Evolutionary conservation across 2,888 invertebrate species (phyloP), one percentile per base, ranked within the genome.

Genomic region (Ditylenchus weischeri): DNA sequence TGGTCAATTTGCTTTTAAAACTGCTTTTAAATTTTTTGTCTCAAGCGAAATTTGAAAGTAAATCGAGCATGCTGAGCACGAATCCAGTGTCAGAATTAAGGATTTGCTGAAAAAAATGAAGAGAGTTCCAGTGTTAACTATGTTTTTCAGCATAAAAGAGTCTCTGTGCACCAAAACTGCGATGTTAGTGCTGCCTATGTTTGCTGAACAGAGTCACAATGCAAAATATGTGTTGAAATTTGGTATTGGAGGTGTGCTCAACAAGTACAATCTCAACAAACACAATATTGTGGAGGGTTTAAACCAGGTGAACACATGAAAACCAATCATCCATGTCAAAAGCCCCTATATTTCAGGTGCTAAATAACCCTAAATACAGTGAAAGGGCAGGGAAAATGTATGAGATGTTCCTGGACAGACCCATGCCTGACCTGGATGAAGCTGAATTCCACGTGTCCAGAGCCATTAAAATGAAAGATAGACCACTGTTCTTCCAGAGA

Each of bases 131-230:
- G n/a, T n/a, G n/a, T n/a, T n/a, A n/a, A n/a, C n/a, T n/a, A n/a
- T n/a, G n/a, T n/a, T n/a, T 62, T 72, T 63, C 35, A 75, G 74
- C 57, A 36, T 72, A 21, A 75, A 74, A 61, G 75, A 75, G 50
- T 65, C 74, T 23, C 48, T 76, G 6, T 76, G 76, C 51, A 63
- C 70, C 2, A 64, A 58, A 19, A 72, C 72, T 13, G 75, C 76
- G 11, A 71, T 77, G 48, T 50, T 76, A 8, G 65, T 67, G 51
- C 68, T 76, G 72, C 76, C 76, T 0, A 54, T 76, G 13, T 76
- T 74, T 54, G 76, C 76, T 4, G 76, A 76, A 58, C 76, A 76
- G 48, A 38, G 70, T 15, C 68, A 68, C 38, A 76, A 76, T 63
- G 68, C 76, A 1, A 68, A 74, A 65, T 51, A 74, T 59, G 65